Percentiles rank a stretch among this genome's conserved stretches.
These are phyloP conservation scores for Triplophysa siluroides DNA, from an alignment of 2,113 vertebrate species.

Conservation along the genomic window DNA sequence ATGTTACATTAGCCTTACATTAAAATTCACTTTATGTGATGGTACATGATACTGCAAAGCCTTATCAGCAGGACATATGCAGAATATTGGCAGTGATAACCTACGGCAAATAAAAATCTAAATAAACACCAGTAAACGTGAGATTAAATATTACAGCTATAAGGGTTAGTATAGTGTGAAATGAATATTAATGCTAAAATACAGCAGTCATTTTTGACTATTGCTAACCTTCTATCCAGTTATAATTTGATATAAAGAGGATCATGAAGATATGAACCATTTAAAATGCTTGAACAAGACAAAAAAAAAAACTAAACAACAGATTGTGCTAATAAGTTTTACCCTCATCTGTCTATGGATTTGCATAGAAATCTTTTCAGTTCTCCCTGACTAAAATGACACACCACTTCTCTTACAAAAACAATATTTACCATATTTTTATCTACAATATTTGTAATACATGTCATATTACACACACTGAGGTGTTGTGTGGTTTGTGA, in stretches of 20 bases:
- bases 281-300: background rate
- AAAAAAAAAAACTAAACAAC: background rate
- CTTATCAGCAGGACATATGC: constrained; percentile 39
- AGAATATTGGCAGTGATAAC: constrained; percentile 73
- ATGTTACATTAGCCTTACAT: background rate
- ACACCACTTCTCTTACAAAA: background rate
- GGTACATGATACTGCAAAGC: constrained; percentile 19
- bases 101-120: constrained; percentile 24
- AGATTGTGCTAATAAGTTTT: constrained; percentile 2
- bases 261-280: constrained; percentile 9
- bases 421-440: background rate
- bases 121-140: constrained; percentile 42
- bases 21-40: constrained; percentile 17
- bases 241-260: background rate
- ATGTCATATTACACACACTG: constrained; percentile 6
- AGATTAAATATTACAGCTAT: constrained; percentile 48
- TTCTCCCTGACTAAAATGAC: constrained; percentile 15
- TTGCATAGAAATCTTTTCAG: constrained; percentile 4
- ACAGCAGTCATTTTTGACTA: constrained; percentile 17
- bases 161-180: constrained; percentile 64
- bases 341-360: background rate
- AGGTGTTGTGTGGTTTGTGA: constrained; percentile 12
- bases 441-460: background rate
- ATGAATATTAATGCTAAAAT: constrained; percentile 57
- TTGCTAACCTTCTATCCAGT: constrained; percentile 11